These are phyloP conservation scores for Actenoides lindsayi DNA, from an alignment of 2,113 vertebrate species.

Conservation along the genomic window DNA sequence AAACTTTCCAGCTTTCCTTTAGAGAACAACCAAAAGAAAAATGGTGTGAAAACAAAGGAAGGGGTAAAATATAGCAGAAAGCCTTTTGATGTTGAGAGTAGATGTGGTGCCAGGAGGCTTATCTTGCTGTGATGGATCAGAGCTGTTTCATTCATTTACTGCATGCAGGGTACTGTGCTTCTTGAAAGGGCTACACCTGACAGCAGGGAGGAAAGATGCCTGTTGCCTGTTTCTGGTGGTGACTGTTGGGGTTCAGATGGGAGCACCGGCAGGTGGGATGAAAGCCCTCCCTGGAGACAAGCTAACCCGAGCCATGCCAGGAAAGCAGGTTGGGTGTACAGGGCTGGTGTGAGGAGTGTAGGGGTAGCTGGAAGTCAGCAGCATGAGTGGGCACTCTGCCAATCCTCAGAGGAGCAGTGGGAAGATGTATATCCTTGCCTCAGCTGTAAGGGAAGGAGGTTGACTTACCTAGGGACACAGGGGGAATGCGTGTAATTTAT, in stretches of 20 bases:
- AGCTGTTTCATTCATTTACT: background rate
- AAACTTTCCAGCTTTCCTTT: background rate
- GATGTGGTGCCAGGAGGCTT: background rate
- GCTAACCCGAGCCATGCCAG: accelerated
- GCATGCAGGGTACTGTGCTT: accelerated
- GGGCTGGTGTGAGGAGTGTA: accelerated
- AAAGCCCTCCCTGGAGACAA: background rate
- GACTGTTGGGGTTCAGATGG: background rate
- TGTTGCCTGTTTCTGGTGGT: background rate
- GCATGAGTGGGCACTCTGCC: accelerated
- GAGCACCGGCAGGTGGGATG: accelerated
- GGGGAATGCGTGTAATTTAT: background rate
- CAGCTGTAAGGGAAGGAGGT: background rate
- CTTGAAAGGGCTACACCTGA: background rate
- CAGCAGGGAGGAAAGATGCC: background rate
- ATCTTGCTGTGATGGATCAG: background rate
- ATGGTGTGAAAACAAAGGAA: background rate
- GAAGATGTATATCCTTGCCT: background rate
- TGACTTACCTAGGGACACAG: background rate
- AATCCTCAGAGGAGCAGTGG: background rate
- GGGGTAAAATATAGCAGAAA: background rate
- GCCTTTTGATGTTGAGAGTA: background rate
- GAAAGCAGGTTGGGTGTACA: background rate
- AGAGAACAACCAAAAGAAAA: background rate
- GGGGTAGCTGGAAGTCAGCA: background rate